These are phyloP conservation scores for Urocynchramus pylzowi DNA, from an alignment of 2,113 vertebrate species.

Conservation along the genomic window DNA sequence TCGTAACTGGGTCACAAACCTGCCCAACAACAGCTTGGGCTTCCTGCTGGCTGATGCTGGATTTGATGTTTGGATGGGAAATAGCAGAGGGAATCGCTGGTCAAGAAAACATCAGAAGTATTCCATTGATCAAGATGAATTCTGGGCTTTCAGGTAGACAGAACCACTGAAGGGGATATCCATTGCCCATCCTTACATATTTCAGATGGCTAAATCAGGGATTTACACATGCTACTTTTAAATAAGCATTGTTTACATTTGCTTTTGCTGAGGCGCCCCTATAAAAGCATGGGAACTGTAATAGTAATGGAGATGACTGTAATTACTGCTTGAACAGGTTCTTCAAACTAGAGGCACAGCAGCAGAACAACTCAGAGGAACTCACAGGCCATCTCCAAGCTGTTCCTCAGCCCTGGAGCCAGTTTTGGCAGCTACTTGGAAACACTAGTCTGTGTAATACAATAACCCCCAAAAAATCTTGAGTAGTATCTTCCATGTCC, in stretches of 20 bases:
- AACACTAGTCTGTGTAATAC: neutral
- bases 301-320: neutral
- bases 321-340: neutral
- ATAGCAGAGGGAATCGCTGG: conserved; percentile 87
- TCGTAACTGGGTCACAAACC: conserved; percentile 84
- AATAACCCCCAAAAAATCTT: neutral
- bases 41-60: conserved; percentile 84
- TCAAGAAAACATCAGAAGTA: conserved; percentile 78
- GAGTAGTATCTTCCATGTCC: neutral
- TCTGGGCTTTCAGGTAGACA: conserved; percentile 87
- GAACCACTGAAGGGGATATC: neutral
- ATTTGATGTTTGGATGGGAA: conserved; percentile 89
- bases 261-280: neutral
- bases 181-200: no score
- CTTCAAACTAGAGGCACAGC: neutral
- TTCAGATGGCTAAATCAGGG: neutral
- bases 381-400: neutral
- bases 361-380: neutral
- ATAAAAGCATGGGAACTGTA: neutral
- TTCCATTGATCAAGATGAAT: conserved; percentile 65
- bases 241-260: neutral
- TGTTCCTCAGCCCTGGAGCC: neutral
- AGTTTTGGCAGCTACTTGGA: neutral
- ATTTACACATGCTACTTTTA: neutral
- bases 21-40: conserved; percentile 80